A percentile compares a stretch with the other conserved stretches of the same genome.
Evolutionary conservation across 2,113 vertebrate species (phyloP).

Genomic region (Monarcha castaneiventris): DNA sequence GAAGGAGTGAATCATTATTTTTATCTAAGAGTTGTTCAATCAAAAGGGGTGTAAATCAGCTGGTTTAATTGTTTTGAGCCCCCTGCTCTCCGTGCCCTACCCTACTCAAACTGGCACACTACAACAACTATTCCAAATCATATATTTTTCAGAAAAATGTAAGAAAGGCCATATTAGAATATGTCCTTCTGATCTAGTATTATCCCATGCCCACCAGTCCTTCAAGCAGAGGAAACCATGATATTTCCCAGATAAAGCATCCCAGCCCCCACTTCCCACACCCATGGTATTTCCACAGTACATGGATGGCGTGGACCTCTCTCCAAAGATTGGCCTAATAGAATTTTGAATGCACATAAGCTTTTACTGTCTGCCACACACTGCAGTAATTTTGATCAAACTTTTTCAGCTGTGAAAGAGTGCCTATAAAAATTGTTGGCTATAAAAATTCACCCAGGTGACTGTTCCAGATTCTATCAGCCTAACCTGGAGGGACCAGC

Average conservation of each 20-base stretch:
- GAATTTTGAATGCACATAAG: neutral
- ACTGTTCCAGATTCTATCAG: neutral
- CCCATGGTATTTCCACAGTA: rapidly evolving
- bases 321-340: neutral
- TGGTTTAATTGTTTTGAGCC: neutral
- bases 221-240: neutral
- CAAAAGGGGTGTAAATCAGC: neutral
- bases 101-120: neutral
- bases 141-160: neutral
- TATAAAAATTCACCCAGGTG: neutral
- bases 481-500: neutral
- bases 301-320: neutral
- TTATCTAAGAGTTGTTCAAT: neutral
- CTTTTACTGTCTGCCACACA: neutral
- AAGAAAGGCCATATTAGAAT: neutral
- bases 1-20: neutral
- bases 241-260: neutral
- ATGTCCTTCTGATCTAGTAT: neutral
- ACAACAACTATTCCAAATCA: neutral
- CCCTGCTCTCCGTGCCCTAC: neutral
- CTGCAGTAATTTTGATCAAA: neutral
- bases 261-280: neutral
- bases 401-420: neutral
- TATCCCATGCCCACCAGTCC: neutral
- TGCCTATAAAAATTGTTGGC: neutral